phyloP scores from a whole-genome alignment of 2,888 invertebrate genomes.

The Habrosyne pyritoides region DNA sequence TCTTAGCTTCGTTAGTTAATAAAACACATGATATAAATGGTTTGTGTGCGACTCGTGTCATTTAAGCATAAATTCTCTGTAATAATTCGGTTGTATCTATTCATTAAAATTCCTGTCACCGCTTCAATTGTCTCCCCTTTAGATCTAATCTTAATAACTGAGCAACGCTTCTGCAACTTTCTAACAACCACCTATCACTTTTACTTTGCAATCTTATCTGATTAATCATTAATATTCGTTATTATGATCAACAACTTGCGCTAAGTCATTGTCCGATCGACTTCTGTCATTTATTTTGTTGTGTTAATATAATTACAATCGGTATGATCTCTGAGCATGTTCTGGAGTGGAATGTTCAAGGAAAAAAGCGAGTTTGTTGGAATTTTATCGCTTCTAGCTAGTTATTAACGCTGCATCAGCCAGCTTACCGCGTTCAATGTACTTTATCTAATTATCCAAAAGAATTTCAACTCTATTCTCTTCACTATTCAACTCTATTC shows the following conservation, averaged over 20 bases:
- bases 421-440: background rate
- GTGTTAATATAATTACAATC: background rate
- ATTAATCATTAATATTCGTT: background rate
- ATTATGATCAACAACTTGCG: background rate
- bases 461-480: conserved; percentile 5
- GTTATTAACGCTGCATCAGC: background rate
- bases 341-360: background rate
- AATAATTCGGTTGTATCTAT: background rate
- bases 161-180: background rate
- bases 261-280: background rate
- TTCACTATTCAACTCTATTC: background rate
- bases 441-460: background rate
- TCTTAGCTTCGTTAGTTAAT: conserved; percentile 27
- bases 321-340: background rate
- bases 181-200: conserved; percentile 5
- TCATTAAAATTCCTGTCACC: conserved; percentile 54
- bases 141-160: background rate
- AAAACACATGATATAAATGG: conserved; percentile 16
- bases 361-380: background rate
- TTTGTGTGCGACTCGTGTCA: background rate
- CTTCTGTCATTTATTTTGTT: background rate
- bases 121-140: conserved; percentile 39
- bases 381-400: conserved; percentile 2
- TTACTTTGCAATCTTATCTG: background rate
- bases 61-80: background rate